Conservation (phyloP, 2,113 vertebrate species). For the Dipodomys merriami region DNA sequence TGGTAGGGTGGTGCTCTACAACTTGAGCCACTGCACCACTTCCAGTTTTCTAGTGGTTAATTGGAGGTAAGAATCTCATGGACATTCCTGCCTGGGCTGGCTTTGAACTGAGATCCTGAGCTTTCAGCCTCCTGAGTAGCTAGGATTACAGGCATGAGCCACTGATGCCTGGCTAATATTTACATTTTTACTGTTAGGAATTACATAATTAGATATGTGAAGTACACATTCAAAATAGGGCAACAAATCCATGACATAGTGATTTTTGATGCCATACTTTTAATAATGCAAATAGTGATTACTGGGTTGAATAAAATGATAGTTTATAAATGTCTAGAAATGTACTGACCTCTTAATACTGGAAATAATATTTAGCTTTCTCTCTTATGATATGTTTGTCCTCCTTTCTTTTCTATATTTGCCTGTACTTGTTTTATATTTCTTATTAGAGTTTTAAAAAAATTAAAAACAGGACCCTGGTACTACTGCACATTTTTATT, state of each 20-base stretch:
- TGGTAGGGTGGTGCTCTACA: too few relatives aligned
- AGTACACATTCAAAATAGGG: not conserved
- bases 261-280: not conserved
- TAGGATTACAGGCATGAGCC: too few relatives aligned
- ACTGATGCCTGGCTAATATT: not conserved
- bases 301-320: not conserved
- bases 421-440: not conserved
- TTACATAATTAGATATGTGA: not conserved
- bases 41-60: not conserved
- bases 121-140: too few relatives aligned
- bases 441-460: not conserved
- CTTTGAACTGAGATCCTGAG: too few relatives aligned
- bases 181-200: not conserved
- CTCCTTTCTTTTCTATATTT: not conserved
- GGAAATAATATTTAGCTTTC: not conserved
- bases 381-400: not conserved
- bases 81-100: too few relatives aligned
- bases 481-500: not conserved
- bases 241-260: not conserved
- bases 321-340: not conserved
- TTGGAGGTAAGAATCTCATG: too few relatives aligned
- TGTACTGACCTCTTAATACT: not conserved
- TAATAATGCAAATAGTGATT: slow-evolving; percentile 15
- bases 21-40: too few relatives aligned
- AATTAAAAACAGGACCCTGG: not conserved